phyloP scores from a whole-genome alignment of 2,113 vertebrate genomes.

The Cololabis saira region DNA sequence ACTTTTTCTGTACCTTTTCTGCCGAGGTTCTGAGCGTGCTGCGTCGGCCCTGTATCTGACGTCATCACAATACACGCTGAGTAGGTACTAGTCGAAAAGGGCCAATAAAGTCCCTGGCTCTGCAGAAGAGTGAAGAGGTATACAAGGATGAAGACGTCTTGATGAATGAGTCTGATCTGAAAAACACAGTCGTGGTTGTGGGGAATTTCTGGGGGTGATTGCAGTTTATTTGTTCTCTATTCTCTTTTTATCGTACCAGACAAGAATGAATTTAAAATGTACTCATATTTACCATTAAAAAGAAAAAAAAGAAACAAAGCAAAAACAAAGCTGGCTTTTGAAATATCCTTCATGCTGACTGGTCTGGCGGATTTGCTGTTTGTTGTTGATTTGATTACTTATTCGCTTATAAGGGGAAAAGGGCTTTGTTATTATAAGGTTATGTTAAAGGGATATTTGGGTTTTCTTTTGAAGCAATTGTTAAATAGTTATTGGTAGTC shows the following conservation, averaged over 20 bases:
- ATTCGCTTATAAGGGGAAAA: constrained; percentile 28
- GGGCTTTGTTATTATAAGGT: not conserved
- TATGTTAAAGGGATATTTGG: constrained; percentile 11
- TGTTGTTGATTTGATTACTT: constrained; percentile 54
- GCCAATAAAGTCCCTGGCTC: not conserved
- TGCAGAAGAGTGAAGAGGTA: not conserved
- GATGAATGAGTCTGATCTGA: constrained; percentile 39
- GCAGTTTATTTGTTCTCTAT: constrained; percentile 42
- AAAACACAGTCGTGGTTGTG: constrained; percentile 52
- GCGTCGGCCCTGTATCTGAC: no score
- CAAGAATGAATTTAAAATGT: constrained; percentile 58
- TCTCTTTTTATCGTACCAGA: constrained; percentile 50
- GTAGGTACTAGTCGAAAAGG: no score
- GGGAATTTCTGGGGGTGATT: constrained; percentile 60
- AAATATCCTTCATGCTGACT: not conserved
- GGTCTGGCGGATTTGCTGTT: constrained; percentile 15
- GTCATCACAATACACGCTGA: no score
- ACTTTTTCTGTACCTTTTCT: no score
- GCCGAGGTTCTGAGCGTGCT: no score
- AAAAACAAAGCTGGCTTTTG: constrained; percentile 37
- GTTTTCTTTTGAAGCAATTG: no score
- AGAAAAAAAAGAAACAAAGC: constrained; percentile 8
- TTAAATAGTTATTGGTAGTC: no score
- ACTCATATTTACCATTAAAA: constrained; percentile 25
- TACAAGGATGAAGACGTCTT: constrained; percentile 18